Evolutionary conservation across 2,888 invertebrate genomes (phyloP).

Genomic region (Chloroclystis v-ata): DNA sequence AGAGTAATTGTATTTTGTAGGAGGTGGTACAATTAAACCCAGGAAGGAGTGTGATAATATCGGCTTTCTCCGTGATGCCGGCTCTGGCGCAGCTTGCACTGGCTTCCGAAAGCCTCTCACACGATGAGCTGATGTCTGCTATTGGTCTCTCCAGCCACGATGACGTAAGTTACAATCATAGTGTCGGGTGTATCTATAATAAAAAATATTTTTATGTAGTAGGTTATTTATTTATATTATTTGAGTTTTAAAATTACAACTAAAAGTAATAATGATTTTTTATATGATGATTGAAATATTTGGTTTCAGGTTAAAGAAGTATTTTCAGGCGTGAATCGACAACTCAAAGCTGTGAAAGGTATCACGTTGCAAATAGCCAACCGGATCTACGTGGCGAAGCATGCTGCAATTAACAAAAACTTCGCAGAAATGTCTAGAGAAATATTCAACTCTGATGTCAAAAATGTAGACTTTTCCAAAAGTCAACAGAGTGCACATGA

Average conservation of each 20-base stretch:
- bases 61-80: constrained; percentile 66
- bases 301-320: too few species aligned
- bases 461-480: constrained; percentile 79
- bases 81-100: constrained; percentile 56
- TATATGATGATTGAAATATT: too few species aligned
- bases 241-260: too few species aligned
- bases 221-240: too few species aligned
- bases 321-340: too few species aligned
- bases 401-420: constrained; percentile 65
- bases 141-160: constrained; percentile 55
- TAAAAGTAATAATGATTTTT: too few species aligned
- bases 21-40: constrained; percentile 19
- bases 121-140: constrained; percentile 51
- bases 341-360: constrained; percentile 50
- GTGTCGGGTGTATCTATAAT: too few species aligned
- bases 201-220: too few species aligned
- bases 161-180: constrained; percentile 34
- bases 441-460: constrained; percentile 80
- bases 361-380: constrained; percentile 82
- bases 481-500: constrained; percentile 57
- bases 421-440: constrained; percentile 76
- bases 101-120: constrained; percentile 55
- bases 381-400: constrained; percentile 79
- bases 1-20: constrained; percentile 18
- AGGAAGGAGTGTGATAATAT: constrained; percentile 57